Evolutionary conservation across 1,140 invertebrate species (phyloP).

Genomic region (Pachyrhynchus sulphureomaculatus): DNA sequence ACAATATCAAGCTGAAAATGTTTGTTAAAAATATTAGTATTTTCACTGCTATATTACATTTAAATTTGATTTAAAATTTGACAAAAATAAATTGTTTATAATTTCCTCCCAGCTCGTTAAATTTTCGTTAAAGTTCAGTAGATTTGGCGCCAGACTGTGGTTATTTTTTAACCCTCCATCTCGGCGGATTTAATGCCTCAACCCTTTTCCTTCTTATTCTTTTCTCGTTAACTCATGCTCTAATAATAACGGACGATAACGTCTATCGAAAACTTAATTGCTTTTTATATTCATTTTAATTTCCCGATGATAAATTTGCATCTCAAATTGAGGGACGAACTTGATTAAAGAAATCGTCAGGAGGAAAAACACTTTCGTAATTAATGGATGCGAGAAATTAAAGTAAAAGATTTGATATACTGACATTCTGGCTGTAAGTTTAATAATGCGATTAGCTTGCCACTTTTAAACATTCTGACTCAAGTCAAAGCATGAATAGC

Average conservation of each 20-base stretch:
- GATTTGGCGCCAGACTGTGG: slow-evolving; percentile 11
- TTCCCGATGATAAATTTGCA: slow-evolving; percentile 36
- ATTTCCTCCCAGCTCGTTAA: too few species aligned
- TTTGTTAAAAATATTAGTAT: too few species aligned
- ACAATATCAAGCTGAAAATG: too few species aligned
- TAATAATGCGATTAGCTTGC: slow-evolving; percentile 14
- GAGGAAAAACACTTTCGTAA: slow-evolving; percentile 34
- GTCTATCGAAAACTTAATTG: slow-evolving; percentile 36
- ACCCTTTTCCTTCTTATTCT: slow-evolving; percentile 28
- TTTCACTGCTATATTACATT: too few species aligned
- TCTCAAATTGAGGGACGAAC: slow-evolving; percentile 32
- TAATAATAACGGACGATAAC: slow-evolving; percentile 33
- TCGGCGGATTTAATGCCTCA: slow-evolving; percentile 5
- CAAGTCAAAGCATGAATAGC: too few species aligned
- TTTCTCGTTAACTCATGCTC: slow-evolving; percentile 36
- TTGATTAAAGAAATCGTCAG: slow-evolving; percentile 36
- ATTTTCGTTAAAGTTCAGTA: neutral
- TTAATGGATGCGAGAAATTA: slow-evolving; percentile 32
- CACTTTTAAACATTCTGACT: slow-evolving; percentile 16
- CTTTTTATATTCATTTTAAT: slow-evolving; percentile 37
- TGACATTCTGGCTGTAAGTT: slow-evolving; percentile 15
- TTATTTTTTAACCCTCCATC: slow-evolving; percentile 17
- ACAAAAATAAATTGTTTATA: too few species aligned
- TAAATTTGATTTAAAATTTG: too few species aligned
- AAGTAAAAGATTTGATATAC: slow-evolving; percentile 17